Percentiles rank a stretch among this genome's conserved stretches.
Evolutionary conservation across 2,888 invertebrate species (phyloP).

Genomic region (Spodoptera picta): DNA sequence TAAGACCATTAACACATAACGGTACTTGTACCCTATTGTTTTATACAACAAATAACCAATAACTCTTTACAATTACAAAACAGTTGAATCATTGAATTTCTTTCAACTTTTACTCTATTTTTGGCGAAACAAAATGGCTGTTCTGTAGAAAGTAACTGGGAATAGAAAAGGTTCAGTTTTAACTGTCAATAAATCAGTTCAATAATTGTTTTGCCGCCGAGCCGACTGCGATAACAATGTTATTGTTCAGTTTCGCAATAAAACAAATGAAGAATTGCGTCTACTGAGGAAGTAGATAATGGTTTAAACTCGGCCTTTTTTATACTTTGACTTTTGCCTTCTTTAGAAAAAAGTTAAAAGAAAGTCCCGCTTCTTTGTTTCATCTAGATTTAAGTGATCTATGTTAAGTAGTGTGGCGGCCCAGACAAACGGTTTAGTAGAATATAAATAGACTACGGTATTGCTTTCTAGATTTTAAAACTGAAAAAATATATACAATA

Average conservation of each 20-base stretch:
- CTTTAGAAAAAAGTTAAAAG: too few species aligned
- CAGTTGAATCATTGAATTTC: conserved; percentile 20
- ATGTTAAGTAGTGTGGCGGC: too few species aligned
- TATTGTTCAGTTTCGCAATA: conserved; percentile 14
- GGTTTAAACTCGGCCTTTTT: not conserved
- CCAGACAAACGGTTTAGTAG: too few species aligned
- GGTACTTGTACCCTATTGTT: conserved; percentile 21
- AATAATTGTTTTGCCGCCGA: conserved; percentile 21
- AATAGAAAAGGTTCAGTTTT: conserved; percentile 8
- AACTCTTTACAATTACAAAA: conserved; percentile 31
- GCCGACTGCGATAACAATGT: not conserved
- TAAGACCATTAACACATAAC: conserved; percentile 34
- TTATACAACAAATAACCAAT: conserved; percentile 5
- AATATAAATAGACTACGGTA: too few species aligned
- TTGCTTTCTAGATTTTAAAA: too few species aligned
- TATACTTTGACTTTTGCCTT: too few species aligned
- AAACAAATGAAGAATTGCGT: conserved; percentile 1
- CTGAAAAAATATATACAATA: too few species aligned
- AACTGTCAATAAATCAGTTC: conserved; percentile 37
- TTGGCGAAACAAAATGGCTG: conserved; percentile 42
- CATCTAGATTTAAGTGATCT: too few species aligned
- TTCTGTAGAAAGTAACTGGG: conserved; percentile 40
- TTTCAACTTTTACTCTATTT: conserved; percentile 44
- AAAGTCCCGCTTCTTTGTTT: too few species aligned
- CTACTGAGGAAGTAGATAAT: too few species aligned